These are phyloP conservation scores for Linyphia triangularis DNA, from an alignment of 2,888 invertebrate species.

Conservation along the genomic window DNA sequence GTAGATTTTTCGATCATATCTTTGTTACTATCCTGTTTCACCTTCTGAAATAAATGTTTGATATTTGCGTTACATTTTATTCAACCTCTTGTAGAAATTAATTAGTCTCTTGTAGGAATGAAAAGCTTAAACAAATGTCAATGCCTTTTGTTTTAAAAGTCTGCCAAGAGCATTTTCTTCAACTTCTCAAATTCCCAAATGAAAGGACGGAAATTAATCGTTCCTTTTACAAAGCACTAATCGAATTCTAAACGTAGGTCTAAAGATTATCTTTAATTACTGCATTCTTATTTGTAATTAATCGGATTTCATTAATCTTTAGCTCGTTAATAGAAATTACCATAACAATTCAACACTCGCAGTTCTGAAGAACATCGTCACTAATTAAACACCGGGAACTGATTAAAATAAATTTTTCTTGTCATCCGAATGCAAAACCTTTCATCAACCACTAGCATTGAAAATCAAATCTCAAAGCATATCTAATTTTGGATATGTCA, in stretches of 20 bases:
- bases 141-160: too few relatives aligned
- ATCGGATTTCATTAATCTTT: conserved; percentile 66
- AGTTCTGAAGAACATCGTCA: conserved; percentile 9
- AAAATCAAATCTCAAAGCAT: neutral
- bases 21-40: too few relatives aligned
- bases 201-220: conserved; percentile 39
- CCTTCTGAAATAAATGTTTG: too few relatives aligned
- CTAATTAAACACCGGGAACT: too few relatives aligned
- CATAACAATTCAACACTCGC: conserved; percentile 34
- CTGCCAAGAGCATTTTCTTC: too few relatives aligned
- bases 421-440: neutral
- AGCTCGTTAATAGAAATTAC: conserved; percentile 53
- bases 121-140: too few relatives aligned
- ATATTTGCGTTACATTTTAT: too few relatives aligned
- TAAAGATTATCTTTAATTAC: conserved; percentile 63
- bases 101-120: too few relatives aligned
- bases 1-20: too few relatives aligned
- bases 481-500: neutral
- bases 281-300: conserved; percentile 58
- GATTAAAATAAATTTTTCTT: conserved; percentile 32
- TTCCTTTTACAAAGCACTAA: conserved; percentile 31
- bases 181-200: conserved; percentile 30
- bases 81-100: too few relatives aligned
- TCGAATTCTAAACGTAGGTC: conserved; percentile 2
- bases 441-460: neutral